A percentile compares a stretch with the other conserved stretches of the same genome.
phyloP scores from a whole-genome alignment of 92 coral and sea anemone genomes.

The Bergia puertoricense region DNA sequence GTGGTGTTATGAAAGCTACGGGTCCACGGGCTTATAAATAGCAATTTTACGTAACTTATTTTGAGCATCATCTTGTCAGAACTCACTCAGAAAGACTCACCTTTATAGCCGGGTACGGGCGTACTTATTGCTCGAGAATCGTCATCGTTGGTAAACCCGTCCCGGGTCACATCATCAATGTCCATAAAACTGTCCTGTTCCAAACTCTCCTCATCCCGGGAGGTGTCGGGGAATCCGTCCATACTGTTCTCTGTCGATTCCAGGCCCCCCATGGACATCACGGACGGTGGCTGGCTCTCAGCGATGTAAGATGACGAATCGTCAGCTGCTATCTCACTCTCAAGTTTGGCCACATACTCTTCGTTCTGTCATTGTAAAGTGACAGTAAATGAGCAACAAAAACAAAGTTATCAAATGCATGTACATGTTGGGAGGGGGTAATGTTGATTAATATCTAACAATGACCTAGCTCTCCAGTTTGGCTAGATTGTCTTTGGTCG shows the following conservation, averaged over 20 bases:
- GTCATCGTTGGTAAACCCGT: conserved; percentile 21
- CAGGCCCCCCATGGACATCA: conserved; percentile 68
- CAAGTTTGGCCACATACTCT: conserved; percentile 83
- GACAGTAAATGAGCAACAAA: too few species aligned
- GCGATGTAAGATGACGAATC: conserved; percentile 94
- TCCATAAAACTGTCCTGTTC: conserved; percentile 85
- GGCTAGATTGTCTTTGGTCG: too few species aligned
- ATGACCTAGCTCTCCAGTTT: too few species aligned
- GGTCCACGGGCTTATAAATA: too few species aligned
- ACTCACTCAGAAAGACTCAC: not conserved
- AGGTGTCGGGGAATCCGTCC: conserved; percentile 93
- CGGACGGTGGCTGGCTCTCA: conserved; percentile 96
- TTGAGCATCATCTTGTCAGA: not conserved
- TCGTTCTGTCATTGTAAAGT: conserved; percentile 61
- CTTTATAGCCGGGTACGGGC: conserved; percentile 30
- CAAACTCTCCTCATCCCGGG: conserved; percentile 59
- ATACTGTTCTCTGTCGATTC: conserved; percentile 90
- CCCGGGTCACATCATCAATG: conserved; percentile 56
- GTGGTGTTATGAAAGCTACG: too few species aligned
- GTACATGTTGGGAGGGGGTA: too few species aligned
- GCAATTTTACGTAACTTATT: too few species aligned
- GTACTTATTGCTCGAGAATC: conserved; percentile 31
- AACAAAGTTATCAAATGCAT: too few species aligned
- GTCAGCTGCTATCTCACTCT: conserved; percentile 80
- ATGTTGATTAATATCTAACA: too few species aligned